phyloP scores from a whole-genome alignment of 2,888 invertebrate species.

The Metopia argyrocephala region DNA sequence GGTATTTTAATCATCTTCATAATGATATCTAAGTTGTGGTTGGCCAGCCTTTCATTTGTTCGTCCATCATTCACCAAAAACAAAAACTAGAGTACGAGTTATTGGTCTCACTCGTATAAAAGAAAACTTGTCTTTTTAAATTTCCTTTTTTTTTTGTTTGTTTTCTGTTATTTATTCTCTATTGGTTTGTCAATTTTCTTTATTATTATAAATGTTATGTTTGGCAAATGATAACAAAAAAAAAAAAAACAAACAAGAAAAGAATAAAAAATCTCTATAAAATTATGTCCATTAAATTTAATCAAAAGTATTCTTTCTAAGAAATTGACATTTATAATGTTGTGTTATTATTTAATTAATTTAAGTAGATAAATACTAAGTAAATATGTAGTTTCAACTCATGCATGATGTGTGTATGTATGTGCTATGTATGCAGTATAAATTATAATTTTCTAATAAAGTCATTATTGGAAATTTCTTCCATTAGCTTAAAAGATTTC shows the following conservation, averaged over 20 bases:
- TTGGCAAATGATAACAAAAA: slow-evolving; percentile 2
- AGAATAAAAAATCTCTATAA: background rate
- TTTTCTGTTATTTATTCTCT: background rate
- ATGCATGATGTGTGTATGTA: background rate
- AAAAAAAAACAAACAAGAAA: background rate
- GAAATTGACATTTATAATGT: slow-evolving; percentile 9
- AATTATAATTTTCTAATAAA: slow-evolving; percentile 26
- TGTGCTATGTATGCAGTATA: background rate
- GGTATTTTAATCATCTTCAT: slow-evolving; percentile 60
- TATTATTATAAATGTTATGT: background rate
- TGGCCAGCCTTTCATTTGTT: background rate
- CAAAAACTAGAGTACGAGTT: slow-evolving; percentile 5
- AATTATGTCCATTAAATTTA: too few species aligned
- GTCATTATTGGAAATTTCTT: slow-evolving; percentile 24
- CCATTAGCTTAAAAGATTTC: slow-evolving; percentile 5
- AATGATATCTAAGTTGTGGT: slow-evolving; percentile 50
- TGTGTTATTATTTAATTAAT: slow-evolving; percentile 39
- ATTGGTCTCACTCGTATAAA: too few species aligned
- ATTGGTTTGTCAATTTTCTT: slow-evolving; percentile 22
- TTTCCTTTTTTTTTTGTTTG: slow-evolving; percentile 1
- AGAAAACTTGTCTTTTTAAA: background rate
- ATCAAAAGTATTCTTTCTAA: slow-evolving; percentile 18
- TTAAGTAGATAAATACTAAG: slow-evolving; percentile 25
- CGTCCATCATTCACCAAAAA: slow-evolving; percentile 1
- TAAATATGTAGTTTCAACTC: too few species aligned